A percentile compares a stretch with the other conserved stretches of the same genome.
Evolutionary conservation across 30 jellyfish, hydroid and myxozoan genomes (phyloP).

Genomic region (Euphysa ruthae): DNA sequence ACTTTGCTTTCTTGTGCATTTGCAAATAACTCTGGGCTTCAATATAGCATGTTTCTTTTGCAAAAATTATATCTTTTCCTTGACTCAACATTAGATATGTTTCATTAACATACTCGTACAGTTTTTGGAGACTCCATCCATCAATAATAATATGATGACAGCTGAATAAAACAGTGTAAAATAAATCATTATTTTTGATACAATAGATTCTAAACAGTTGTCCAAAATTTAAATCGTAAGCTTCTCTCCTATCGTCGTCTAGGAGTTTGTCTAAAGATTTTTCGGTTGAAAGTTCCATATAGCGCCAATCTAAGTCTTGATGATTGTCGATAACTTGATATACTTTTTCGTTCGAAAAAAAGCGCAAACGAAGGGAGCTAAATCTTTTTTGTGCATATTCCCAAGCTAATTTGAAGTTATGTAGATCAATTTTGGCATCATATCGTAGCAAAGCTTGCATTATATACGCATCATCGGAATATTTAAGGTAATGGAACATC

Average conservation of each 20-base stretch:
- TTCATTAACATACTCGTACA: not conserved
- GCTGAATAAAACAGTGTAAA: not conserved
- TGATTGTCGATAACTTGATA: not conserved
- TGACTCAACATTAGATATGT: not conserved
- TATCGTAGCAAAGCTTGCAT: not conserved
- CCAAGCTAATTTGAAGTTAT: not conserved
- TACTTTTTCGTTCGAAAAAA: not conserved
- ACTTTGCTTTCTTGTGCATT: not conserved
- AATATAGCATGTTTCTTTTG: not conserved
- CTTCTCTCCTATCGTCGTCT: not conserved
- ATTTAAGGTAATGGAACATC: not conserved
- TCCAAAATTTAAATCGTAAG: not conserved
- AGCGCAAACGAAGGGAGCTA: not conserved
- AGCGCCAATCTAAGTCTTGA: not conserved
- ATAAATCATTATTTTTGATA: not conserved
- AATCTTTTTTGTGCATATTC: not conserved
- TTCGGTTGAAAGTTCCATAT: not conserved
- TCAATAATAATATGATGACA: not conserved
- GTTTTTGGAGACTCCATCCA: not conserved
- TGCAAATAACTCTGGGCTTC: slow-evolving; percentile 1
- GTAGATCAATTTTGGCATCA: not conserved
- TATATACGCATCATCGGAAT: not conserved
- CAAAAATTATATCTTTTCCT: not conserved
- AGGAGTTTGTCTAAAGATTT: not conserved
- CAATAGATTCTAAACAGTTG: not conserved